Conservation (phyloP, 2,113 vertebrate genomes). For the Pitta sordida region DNA sequence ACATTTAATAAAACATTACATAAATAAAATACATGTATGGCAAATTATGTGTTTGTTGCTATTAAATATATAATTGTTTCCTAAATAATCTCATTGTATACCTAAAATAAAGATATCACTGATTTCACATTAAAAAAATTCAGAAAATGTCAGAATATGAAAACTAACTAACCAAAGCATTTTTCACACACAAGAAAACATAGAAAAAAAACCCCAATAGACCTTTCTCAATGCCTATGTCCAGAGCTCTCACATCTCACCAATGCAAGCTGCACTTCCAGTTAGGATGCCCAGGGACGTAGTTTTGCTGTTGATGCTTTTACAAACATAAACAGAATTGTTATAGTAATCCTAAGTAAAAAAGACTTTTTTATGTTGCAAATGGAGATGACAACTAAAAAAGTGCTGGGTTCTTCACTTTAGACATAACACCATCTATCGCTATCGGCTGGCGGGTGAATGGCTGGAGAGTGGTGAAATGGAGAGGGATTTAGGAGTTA, state of each 20-base stretch:
- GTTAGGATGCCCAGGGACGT: background rate
- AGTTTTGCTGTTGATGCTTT: background rate
- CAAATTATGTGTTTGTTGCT: background rate
- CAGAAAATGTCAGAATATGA: too few relatives aligned
- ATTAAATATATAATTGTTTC: background rate
- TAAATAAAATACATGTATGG: background rate
- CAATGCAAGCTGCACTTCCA: background rate
- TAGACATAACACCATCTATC: too few relatives aligned
- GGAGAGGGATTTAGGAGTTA: too few relatives aligned
- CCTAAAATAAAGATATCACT: background rate
- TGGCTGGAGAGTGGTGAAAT: too few relatives aligned
- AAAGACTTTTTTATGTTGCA: background rate
- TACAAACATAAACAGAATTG: background rate
- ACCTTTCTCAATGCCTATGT: background rate
- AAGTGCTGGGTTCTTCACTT: too few relatives aligned
- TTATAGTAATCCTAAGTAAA: background rate
- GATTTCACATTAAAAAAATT: background rate
- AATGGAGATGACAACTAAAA: accelerated
- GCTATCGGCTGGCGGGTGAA: too few relatives aligned
- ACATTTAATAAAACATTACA: background rate
- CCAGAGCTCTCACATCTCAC: accelerated
- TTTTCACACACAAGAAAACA: background rate
- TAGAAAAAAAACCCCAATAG: background rate
- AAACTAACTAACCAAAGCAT: background rate
- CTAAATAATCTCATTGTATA: background rate